These are phyloP conservation scores for Dinoponera quadriceps DNA, from an alignment of 1,140 invertebrate genomes.

Conservation along the genomic window DNA sequence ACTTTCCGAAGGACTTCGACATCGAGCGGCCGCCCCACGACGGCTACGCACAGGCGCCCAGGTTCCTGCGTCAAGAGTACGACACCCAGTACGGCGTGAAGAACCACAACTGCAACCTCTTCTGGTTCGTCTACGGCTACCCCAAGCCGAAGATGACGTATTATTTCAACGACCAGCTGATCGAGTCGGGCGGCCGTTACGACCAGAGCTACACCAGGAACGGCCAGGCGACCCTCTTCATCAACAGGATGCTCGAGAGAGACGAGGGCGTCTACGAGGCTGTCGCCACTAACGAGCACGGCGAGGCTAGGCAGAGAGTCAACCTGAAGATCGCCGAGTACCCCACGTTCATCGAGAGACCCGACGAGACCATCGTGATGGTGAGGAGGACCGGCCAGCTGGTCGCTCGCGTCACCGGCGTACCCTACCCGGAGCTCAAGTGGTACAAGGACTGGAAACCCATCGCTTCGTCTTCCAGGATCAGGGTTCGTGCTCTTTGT, in stretches of 20 bases:
- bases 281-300: conserved; percentile 96
- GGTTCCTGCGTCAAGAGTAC: conserved; percentile 93
- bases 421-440: conserved; percentile 97
- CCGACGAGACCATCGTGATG: conserved; percentile 93
- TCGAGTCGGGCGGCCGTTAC: conserved; percentile 93
- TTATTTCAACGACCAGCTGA: conserved; percentile 93
- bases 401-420: conserved; percentile 94
- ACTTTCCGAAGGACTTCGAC: conserved; percentile 96
- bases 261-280: conserved; percentile 98
- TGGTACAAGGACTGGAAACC: conserved; percentile 99
- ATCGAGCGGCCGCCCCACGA: conserved; percentile 94
- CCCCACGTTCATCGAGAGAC: conserved; percentile 94
- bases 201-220: conserved; percentile 95
- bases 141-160: conserved; percentile 96
- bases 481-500: conserved; percentile 88
- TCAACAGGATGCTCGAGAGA: conserved; percentile 94
- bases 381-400: conserved; percentile 90
- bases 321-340: conserved; percentile 95
- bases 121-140: conserved; percentile 97
- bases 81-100: conserved; percentile 95
- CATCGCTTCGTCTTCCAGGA: conserved; percentile 91
- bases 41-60: conserved; percentile 92
- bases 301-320: conserved; percentile 94
- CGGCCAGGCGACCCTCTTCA: conserved; percentile 94
- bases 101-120: conserved; percentile 93